A percentile compares a stretch with the other conserved stretches of the same genome.
Evolutionary conservation across 2,888 invertebrate genomes (phyloP).

Genomic region (Caenorhabditis sp.): DNA sequence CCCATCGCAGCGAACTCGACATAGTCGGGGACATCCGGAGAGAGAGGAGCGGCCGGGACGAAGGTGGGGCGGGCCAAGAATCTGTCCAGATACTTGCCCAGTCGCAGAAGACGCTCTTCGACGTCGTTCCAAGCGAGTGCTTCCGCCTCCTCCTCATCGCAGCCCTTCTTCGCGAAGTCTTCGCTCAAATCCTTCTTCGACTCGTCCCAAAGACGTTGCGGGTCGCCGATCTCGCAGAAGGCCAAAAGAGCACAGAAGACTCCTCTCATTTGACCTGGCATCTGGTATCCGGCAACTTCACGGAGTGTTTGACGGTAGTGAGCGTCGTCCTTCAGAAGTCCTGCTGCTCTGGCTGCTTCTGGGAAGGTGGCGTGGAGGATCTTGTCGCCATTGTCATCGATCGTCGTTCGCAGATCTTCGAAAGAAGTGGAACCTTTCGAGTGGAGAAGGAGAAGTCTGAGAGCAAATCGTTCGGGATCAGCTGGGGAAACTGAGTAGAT

Average conservation of each 20-base stretch:
- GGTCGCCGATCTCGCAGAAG: slow-evolving; percentile 17
- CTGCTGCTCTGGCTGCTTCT: slow-evolving; percentile 47
- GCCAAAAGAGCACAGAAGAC: slow-evolving; percentile 28
- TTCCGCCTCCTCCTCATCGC: background rate
- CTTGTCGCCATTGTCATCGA: background rate
- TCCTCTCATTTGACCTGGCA: slow-evolving; percentile 19
- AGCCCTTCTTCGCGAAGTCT: background rate
- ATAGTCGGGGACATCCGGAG: too few species aligned
- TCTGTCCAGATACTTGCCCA: too few species aligned
- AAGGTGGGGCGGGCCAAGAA: slow-evolving; percentile 1
- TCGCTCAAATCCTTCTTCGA: background rate
- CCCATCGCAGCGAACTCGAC: too few species aligned
- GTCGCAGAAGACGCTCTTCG: background rate
- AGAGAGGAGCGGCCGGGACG: background rate
- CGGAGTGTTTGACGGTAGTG: slow-evolving; percentile 8
- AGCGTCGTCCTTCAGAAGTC: slow-evolving; percentile 36
- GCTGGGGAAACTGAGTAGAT: slow-evolving; percentile 43
- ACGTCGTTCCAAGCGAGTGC: slow-evolving; percentile 37
- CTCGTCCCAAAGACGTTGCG: slow-evolving; percentile 22
- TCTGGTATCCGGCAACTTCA: slow-evolving; percentile 37
- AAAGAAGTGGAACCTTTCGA: slow-evolving; percentile 23
- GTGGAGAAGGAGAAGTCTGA: slow-evolving; percentile 36
- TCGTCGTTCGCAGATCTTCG: slow-evolving; percentile 29
- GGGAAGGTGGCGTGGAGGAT: slow-evolving; percentile 20
- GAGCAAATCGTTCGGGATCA: slow-evolving; percentile 44